Percentiles rank a stretch among this genome's conserved stretches.
These are phyloP conservation scores for Thalassarche chlororhynchos DNA, from an alignment of 2,113 vertebrate species.

Conservation along the genomic window DNA sequence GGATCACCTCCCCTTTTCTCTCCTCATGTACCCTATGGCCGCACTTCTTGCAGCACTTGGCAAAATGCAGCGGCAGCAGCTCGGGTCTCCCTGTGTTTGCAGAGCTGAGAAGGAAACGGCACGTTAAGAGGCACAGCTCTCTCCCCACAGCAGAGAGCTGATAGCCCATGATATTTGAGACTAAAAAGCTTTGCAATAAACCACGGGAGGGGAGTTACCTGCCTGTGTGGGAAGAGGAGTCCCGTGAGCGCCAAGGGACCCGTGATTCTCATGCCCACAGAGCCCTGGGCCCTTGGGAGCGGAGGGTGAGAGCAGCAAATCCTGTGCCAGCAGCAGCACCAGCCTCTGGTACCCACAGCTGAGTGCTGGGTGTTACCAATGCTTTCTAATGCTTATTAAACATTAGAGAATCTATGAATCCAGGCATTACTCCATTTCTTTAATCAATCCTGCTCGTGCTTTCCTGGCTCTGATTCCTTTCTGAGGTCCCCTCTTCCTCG, in stretches of 20 bases:
- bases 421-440: neutral
- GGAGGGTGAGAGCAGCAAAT: neutral
- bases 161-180: neutral
- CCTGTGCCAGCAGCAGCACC: neutral
- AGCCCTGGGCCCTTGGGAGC: neutral
- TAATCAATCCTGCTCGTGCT: neutral
- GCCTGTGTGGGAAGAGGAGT: neutral
- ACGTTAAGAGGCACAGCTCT: accelerated
- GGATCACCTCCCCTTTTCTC: neutral
- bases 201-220: neutral
- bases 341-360: neutral
- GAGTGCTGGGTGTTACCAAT: neutral
- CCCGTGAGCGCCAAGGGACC: no score
- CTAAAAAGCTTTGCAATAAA: neutral
- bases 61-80: neutral
- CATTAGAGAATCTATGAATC: neutral
- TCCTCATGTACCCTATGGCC: accelerated
- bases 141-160: neutral
- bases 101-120: neutral
- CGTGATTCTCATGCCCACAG: neutral
- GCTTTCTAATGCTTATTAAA: neutral
- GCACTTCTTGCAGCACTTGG: neutral
- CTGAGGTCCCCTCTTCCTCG: neutral
- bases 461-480: neutral
- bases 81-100: neutral